A percentile compares a stretch with the other conserved stretches of the same genome.
These are phyloP conservation scores for Andrena minutula DNA, from an alignment of 2,888 invertebrate species.

Conservation along the genomic window DNA sequence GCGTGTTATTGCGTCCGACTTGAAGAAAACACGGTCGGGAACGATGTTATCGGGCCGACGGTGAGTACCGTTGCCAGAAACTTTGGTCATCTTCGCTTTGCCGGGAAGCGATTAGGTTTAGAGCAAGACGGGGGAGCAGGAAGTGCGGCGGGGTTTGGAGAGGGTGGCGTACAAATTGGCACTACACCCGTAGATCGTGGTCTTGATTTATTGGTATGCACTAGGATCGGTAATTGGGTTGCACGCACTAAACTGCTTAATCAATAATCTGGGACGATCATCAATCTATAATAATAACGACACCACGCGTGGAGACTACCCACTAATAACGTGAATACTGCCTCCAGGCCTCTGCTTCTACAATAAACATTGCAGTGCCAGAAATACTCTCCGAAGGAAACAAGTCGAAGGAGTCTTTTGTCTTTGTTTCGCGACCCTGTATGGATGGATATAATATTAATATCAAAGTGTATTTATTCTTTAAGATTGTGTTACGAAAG, in stretches of 20 bases:
- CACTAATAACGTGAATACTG: not conserved
- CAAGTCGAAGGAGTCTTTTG: no score
- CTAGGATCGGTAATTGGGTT: conserved; percentile 66
- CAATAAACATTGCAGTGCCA: not conserved
- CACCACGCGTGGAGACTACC: conserved; percentile 34
- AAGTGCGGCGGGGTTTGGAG: not conserved
- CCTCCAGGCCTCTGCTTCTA: not conserved
- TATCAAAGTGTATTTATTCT: not conserved
- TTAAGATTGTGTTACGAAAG: not conserved
- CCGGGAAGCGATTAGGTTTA: conserved; percentile 61
- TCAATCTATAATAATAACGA: conserved; percentile 63
- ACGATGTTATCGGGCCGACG: conserved; percentile 57
- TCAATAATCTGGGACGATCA: conserved; percentile 64
- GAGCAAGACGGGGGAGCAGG: conserved; percentile 18
- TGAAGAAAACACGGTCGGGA: conserved; percentile 53
- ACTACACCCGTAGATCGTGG: conserved; percentile 48
- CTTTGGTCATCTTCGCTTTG: conserved; percentile 69
- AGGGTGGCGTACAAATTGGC: conserved; percentile 62
- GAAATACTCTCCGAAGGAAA: conserved; percentile 1
- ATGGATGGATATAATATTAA: no score
- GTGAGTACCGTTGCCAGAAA: conserved; percentile 65
- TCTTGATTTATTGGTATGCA: conserved; percentile 66
- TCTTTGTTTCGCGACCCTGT: not conserved
- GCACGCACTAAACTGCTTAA: conserved; percentile 61
- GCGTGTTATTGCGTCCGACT: conserved; percentile 56